A percentile compares a stretch with the other conserved stretches of the same genome.
Conservation (phyloP, 2,797 vertebrate species). For the Pipistrellus pipistrellus region DNA sequence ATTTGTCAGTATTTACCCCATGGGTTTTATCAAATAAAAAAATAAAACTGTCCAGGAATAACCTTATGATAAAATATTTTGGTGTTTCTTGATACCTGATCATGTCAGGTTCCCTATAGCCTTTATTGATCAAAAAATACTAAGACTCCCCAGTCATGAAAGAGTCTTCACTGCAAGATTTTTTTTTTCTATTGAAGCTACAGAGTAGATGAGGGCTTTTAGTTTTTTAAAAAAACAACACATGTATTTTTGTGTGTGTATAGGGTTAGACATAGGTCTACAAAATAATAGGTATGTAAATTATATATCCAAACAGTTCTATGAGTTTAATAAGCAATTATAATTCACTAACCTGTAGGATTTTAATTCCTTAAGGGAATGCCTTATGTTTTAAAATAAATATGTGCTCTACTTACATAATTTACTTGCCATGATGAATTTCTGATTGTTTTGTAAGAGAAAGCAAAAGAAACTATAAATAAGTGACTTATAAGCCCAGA, state of each 20-base stretch:
- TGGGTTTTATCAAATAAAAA: not conserved
- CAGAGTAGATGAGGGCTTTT: not conserved
- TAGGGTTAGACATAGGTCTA: not conserved
- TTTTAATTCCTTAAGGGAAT: conserved; percentile 43
- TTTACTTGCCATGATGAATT: conserved; percentile 10
- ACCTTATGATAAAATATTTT: not conserved
- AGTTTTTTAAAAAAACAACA: not conserved
- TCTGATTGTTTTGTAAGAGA: conserved; percentile 45
- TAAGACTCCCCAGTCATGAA: not conserved
- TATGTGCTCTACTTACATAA: not conserved
- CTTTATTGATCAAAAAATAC: conserved; percentile 28
- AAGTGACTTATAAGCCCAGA: not conserved
- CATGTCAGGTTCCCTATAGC: not conserved
- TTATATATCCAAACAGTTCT: not conserved
- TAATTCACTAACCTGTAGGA: not conserved
- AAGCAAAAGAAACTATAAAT: conserved; percentile 35
- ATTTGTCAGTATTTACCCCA: conserved; percentile 26
- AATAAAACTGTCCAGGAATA: not conserved
- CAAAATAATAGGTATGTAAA: not conserved
- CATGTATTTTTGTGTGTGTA: not conserved
- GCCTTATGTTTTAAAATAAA: conserved; percentile 53
- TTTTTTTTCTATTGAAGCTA: conserved; percentile 19
- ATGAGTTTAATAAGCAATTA: not conserved
- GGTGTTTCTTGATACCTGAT: conserved; percentile 46
- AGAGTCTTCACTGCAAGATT: not conserved